phyloP scores from a whole-genome alignment of 2,888 invertebrate species.

The Andrena dorsata region DNA sequence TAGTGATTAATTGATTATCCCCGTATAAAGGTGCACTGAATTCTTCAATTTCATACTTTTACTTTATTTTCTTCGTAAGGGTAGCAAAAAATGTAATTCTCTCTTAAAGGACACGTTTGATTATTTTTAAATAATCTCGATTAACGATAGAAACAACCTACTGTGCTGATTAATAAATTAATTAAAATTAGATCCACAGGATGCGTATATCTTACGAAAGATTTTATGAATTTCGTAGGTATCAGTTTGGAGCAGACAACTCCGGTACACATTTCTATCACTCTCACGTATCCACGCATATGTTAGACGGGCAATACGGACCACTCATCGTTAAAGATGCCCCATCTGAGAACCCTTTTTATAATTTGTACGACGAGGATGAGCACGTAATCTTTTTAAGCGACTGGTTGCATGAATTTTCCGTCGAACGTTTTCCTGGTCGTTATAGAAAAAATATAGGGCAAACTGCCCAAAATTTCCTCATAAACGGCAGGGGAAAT shows the following conservation, averaged over 20 bases:
- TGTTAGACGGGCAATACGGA: constrained; percentile 68
- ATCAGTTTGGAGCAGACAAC: constrained; percentile 61
- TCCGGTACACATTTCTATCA: constrained; percentile 73
- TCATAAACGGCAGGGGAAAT: constrained; percentile 93
- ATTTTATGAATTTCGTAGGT: constrained; percentile 47
- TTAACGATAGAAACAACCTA: too few species aligned
- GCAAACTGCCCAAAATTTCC: constrained; percentile 92
- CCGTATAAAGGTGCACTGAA: too few species aligned
- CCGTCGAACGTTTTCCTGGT: constrained; percentile 92
- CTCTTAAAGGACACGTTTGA: too few species aligned
- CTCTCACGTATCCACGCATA: constrained; percentile 61
- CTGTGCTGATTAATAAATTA: too few species aligned
- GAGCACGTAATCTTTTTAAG: constrained; percentile 55
- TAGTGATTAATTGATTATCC: too few species aligned
- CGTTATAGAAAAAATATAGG: constrained; percentile 87
- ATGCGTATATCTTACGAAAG: not conserved
- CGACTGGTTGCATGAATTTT: constrained; percentile 86
- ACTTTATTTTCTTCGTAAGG: too few species aligned
- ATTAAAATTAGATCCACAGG: too few species aligned
- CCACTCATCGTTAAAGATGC: constrained; percentile 58
- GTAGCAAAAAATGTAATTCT: too few species aligned
- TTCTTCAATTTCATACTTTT: too few species aligned
- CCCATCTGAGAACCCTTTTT: constrained; percentile 41
- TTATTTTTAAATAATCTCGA: too few species aligned
- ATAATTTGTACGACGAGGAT: constrained; percentile 56